Percentiles rank a stretch among this genome's conserved stretches.
phyloP scores from a whole-genome alignment of 2,113 vertebrate species.

The Oncorhynchus kisutch region DNA sequence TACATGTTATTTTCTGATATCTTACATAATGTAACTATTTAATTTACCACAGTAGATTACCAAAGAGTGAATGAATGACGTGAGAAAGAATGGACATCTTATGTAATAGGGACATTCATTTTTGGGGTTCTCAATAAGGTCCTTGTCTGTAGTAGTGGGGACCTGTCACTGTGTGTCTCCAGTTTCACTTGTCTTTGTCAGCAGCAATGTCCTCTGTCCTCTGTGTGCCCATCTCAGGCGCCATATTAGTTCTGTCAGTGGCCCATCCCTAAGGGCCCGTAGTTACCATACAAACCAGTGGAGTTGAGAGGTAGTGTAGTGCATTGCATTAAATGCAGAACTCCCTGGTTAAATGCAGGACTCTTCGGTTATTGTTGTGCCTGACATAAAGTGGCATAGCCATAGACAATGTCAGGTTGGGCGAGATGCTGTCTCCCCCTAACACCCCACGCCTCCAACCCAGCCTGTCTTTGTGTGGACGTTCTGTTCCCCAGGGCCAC shows the following conservation, averaged over 20 bases:
- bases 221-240: background rate
- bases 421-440: background rate
- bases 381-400: background rate
- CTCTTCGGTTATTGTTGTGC: background rate
- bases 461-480: constrained; percentile 22
- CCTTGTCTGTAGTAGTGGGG: background rate
- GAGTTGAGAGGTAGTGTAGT: background rate
- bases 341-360: no score
- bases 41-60: no score
- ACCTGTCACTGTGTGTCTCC: background rate
- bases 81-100: background rate
- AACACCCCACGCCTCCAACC: background rate
- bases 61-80: background rate
- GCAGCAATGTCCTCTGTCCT: background rate
- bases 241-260: background rate
- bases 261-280: background rate
- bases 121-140: background rate
- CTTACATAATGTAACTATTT: no score
- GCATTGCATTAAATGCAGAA: no score
- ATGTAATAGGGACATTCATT: background rate
- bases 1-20: no score
- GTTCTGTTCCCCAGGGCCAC: constrained; percentile 49
- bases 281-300: background rate
- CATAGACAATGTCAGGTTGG: background rate
- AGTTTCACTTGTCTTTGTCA: background rate